Conservation (phyloP, 2,797 vertebrate genomes). For the Arctocebus calabarensis region DNA sequence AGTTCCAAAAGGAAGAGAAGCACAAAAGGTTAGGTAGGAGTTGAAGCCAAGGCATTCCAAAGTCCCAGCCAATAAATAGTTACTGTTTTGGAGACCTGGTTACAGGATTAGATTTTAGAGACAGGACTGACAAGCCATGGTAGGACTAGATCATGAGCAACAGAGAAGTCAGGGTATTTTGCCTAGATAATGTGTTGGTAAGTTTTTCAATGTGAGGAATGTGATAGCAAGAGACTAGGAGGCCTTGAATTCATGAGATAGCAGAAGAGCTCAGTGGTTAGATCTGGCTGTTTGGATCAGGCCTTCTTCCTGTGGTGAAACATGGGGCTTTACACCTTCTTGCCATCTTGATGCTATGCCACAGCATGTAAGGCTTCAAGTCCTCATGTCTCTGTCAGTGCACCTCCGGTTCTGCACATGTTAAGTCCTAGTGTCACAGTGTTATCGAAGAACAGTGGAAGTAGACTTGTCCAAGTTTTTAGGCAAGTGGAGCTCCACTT, state of each 20-base stretch:
- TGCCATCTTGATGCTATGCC: too few relatives aligned
- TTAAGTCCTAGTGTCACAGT: neutral
- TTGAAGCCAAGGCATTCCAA: neutral
- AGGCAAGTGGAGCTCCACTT: neutral
- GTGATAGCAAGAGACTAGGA: neutral
- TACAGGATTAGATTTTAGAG: neutral
- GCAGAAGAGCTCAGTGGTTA: neutral
- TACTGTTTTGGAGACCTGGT: neutral
- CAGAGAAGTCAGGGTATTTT: neutral
- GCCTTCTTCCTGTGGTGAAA: neutral
- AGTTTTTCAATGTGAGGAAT: neutral
- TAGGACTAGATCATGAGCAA: neutral
- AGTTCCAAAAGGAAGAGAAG: neutral
- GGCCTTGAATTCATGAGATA: neutral
- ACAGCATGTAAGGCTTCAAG: accelerated
- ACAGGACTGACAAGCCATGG: neutral
- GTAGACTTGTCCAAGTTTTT: neutral
- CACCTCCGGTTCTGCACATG: neutral
- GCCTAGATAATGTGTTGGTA: neutral
- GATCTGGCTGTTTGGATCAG: neutral
- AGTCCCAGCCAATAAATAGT: neutral
- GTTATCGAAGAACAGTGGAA: neutral
- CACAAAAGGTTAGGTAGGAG: neutral
- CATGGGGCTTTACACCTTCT: neutral
- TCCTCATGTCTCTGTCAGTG: too few relatives aligned